These are phyloP conservation scores for Poeciliopsis occidentalis DNA, from an alignment of 2,113 vertebrate species.

Conservation along the genomic window DNA sequence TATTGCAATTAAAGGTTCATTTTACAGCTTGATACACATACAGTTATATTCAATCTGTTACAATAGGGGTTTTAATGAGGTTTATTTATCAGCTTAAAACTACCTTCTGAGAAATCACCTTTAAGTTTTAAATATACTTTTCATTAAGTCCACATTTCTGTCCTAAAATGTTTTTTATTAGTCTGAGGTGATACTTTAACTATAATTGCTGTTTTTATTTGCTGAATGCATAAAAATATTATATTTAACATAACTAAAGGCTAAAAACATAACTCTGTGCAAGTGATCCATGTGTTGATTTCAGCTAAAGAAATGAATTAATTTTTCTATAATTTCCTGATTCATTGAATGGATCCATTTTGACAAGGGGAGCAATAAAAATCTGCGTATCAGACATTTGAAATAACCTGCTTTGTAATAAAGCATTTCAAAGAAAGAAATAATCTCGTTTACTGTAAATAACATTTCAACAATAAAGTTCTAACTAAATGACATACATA, in stretches of 20 bases:
- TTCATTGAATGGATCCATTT: neutral
- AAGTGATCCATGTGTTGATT: neutral
- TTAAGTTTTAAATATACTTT: neutral
- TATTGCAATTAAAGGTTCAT: neutral
- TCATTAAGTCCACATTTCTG: neutral
- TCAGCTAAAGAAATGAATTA: neutral
- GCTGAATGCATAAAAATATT: too few species aligned
- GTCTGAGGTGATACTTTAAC: neutral
- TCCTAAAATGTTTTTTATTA: neutral
- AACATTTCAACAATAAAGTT: neutral
- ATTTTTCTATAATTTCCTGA: neutral
- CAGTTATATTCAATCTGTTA: too few species aligned
- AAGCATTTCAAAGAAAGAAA: neutral
- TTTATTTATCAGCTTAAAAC: too few species aligned
- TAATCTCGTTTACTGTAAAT: neutral
- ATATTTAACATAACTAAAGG: too few species aligned
- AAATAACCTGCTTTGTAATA: neutral
- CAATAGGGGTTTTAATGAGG: too few species aligned
- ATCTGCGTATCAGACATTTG: neutral
- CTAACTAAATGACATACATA: neutral
- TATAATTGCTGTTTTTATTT: neutral
- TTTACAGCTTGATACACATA: neutral
- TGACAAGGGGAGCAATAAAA: neutral
- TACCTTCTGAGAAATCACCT: too few species aligned
- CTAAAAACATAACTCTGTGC: neutral